Base-by-base conservation (phyloP, 2,113 vertebrate genomes). In the Poecilia latipinna region DNA sequence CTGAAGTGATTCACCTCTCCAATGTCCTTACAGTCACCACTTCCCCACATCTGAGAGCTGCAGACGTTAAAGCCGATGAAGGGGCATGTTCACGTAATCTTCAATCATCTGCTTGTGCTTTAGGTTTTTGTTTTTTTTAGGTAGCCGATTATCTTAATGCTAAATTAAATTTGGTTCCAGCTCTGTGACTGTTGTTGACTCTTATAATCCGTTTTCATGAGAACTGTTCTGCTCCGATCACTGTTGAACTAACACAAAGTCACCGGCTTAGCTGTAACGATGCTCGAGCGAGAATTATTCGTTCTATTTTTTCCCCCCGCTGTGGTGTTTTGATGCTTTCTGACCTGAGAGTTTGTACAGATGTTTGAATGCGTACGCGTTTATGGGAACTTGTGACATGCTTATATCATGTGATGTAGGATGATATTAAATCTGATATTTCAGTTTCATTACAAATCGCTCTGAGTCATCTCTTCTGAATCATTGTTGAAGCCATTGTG, bases 91-190 rank as follows among this genome's bases (percentile, higher is more conserved):
- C 81, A 72, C 54, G 65, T 85, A 79, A 89, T 90, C 88, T 86
- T 82, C 79, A 76, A 86, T 91, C 77, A 86, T 86, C 77, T 68
- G 70, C 72, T 68, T 76, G 26, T 79, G 66, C 71, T 85, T 80
- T 84, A 78, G 73, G 76, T 87, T 87, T 83, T 83, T 28, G 76
- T 88, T 87, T 83, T 83, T 87, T 83, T 83, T 86, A 82, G 80
- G 85, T 84, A 79, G 61, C 87, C 85, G 90, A 92, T 93, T 89
- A 93, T 91, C 82, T 69, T 82, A 88, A 88, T 92, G 85, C 86
- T 90, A 91, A 92, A 89, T 92, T 91, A 79, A 91, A 92, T 92
- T 91, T 84, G 79, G 89, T 92, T 92, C 88, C 85, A 79, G 86
- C 77, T 77, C 82, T 82, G 79, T 91, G 85, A 82, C 86, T 91